phyloP scores from a whole-genome alignment of 2,113 vertebrate genomes.

The Phalacrocorax pelagicus region DNA sequence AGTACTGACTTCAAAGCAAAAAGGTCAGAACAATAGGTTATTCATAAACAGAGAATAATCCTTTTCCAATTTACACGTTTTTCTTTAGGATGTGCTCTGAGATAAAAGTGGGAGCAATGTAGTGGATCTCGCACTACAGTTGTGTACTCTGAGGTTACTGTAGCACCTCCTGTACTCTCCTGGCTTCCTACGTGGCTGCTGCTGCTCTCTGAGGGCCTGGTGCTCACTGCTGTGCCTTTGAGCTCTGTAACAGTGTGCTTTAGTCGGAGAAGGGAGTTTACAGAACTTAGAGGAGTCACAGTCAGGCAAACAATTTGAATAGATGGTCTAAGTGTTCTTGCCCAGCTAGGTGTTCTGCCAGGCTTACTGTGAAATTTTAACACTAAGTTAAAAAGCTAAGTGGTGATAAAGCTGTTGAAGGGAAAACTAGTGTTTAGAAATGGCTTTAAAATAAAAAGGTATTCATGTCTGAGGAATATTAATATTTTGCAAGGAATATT shows the following conservation, averaged over 20 bases:
- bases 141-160: background rate
- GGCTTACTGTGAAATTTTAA: background rate
- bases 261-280: background rate
- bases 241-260: background rate
- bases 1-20: conserved; percentile 41
- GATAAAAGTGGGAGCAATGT: background rate
- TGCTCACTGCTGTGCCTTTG: background rate
- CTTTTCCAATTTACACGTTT: conserved; percentile 1
- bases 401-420: background rate
- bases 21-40: conserved; percentile 40
- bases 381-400: background rate
- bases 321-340: background rate
- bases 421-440: background rate
- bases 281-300: background rate
- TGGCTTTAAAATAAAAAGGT: background rate
- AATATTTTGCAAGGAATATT: background rate
- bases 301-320: background rate
- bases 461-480: fast-evolving
- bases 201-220: background rate
- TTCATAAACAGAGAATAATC: conserved; percentile 37
- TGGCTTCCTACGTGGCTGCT: background rate
- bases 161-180: background rate
- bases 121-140: background rate
- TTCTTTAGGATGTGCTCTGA: background rate
- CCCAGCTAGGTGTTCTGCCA: background rate